phyloP scores from a whole-genome alignment of 2,797 vertebrate species.

The Ambastaia sidthimunki region DNA sequence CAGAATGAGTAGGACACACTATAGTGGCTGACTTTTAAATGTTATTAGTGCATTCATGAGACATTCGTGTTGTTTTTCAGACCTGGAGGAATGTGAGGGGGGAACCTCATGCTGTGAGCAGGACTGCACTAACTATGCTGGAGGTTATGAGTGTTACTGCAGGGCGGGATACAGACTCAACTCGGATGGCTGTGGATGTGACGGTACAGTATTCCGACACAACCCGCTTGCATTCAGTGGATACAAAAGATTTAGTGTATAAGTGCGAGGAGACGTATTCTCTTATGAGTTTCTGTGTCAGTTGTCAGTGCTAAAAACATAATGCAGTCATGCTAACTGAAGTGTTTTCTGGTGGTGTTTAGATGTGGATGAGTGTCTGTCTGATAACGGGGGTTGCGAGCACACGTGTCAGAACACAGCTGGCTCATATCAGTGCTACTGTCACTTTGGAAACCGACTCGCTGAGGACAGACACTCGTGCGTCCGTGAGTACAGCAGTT shows the following conservation, averaged over 20 bases:
- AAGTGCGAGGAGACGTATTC: too few relatives aligned
- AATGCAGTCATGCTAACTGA: background rate
- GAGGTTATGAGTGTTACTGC: constrained; percentile 85
- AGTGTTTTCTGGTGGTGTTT: constrained; percentile 19
- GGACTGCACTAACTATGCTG: constrained; percentile 81
- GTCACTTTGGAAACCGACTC: constrained; percentile 73
- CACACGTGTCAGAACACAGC: constrained; percentile 80
- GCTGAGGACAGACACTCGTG: constrained; percentile 77
- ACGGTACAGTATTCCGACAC: constrained; percentile 70
- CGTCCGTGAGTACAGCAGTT: constrained; percentile 68
- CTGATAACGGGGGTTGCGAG: constrained; percentile 72
- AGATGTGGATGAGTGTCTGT: constrained; percentile 85
- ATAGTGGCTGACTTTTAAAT: background rate
- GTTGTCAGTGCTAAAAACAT: background rate
- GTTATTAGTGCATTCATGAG: background rate
- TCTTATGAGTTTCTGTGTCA: background rate
- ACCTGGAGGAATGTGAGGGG: constrained; percentile 78
- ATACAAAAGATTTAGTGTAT: too few relatives aligned
- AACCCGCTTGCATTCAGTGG: background rate
- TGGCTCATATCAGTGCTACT: constrained; percentile 83
- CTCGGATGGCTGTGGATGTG: constrained; percentile 79
- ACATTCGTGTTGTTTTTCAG: constrained; percentile 63
- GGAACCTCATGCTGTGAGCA: constrained; percentile 82
- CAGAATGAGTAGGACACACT: too few relatives aligned
- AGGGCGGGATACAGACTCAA: constrained; percentile 77